Conservation (phyloP, 2,888 invertebrate species). For the Zhuqinia jingwanae region DNA sequence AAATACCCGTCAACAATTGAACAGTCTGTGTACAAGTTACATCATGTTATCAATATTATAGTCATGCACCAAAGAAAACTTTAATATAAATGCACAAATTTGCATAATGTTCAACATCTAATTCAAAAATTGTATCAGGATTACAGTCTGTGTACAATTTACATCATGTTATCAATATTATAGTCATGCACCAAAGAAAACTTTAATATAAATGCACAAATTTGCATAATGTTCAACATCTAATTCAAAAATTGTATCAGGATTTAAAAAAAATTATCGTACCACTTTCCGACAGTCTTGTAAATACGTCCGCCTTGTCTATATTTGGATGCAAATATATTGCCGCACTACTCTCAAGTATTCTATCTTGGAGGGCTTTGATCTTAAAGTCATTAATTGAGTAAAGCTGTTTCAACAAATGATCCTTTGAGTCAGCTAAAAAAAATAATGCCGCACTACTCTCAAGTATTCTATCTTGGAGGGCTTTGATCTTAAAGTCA, state of each 20-base stretch:
- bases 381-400: constrained; percentile 54
- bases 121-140: too few relatives aligned
- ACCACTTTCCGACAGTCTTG: not conserved
- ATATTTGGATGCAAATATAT: constrained; percentile 50
- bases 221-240: too few relatives aligned
- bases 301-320: constrained; percentile 44
- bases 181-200: too few relatives aligned
- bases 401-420: constrained; percentile 14
- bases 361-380: constrained; percentile 49
- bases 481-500: constrained; percentile 49
- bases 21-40: not conserved
- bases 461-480: constrained; percentile 56
- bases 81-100: too few relatives aligned
- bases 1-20: constrained; percentile 38
- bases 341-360: constrained; percentile 17
- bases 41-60: too few relatives aligned
- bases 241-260: too few relatives aligned
- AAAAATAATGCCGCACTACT: constrained; percentile 7
- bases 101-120: too few relatives aligned
- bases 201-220: too few relatives aligned
- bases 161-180: too few relatives aligned
- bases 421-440: not conserved
- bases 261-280: not conserved
- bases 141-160: too few relatives aligned
- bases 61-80: too few relatives aligned